Evolutionary conservation across 2,797 vertebrate species (phyloP), one percentile per base, ranked within the genome.

Genomic region (Poeciliopsis presidionis): DNA sequence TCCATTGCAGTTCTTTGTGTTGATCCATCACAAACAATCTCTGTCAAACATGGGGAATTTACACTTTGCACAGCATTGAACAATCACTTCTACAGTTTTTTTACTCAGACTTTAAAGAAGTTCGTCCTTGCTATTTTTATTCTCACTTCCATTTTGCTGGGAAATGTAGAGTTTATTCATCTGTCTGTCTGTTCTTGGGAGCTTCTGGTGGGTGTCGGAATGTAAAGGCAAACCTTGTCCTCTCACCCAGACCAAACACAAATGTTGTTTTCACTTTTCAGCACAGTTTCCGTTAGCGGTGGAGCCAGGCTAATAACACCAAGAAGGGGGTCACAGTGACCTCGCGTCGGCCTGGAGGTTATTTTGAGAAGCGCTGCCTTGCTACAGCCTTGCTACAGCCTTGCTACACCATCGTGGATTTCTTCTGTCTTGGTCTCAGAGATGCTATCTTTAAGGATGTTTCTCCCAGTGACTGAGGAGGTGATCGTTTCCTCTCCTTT

Each of bases 171-270:
- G 89, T 91, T 92, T 93, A 90, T 94, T 92, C 92, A 83, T 91
- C 79, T 72, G 74, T 1, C 46, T 85, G 78, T 86, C 87, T 91
- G 87, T 80, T 90, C 83, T 85, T 33, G 43, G 18, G 1, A 73
- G 59, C 70, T 81, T 80, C 65, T 72, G 43, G 41, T 75, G 72
- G 85, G 86, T 25, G 72, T 92, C 82, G 63, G 70, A 72, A 84
- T 76, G 80, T 80, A 53, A 77, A 77, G 78, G 74, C n/a, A 30
- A 79, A 70, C 76, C 81, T 81, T 81, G 70, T 87, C 87, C 90
- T 87, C 81, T 90, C 84, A 86, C 89, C 88, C 77, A 92, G 91
- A 93, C 92, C 88, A 92, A 95, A 93, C 91, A 93, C 79, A 88
- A 89, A 86, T 11, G 79, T 72, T 92, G 94, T 94, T 93, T 95